These are phyloP conservation scores for Oreohelix idahoensis DNA, from an alignment of 1,140 invertebrate species.

Conservation along the genomic window DNA sequence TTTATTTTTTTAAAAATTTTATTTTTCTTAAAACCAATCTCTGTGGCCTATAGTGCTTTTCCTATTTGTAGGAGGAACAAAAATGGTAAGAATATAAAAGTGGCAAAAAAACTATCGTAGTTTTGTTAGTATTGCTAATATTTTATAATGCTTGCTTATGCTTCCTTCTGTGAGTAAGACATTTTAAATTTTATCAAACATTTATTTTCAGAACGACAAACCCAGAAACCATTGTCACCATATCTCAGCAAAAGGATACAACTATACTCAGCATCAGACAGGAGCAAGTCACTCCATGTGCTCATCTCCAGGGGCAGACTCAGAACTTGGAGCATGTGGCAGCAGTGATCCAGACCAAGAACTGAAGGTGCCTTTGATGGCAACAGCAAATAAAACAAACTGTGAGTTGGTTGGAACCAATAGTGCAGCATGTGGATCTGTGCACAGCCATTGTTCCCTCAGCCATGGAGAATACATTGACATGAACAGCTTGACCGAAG, in stretches of 20 bases:
- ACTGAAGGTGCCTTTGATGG: constrained; percentile 3
- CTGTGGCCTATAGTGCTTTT: no score
- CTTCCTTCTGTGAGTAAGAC: no score
- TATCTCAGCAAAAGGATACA: neutral
- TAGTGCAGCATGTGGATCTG: neutral
- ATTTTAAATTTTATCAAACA: no score
- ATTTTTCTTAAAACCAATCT: no score
- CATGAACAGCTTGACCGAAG: neutral
- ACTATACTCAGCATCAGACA: neutral
- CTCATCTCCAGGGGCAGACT: neutral
- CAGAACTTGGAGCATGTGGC: constrained; percentile 8
- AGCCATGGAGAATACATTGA: constrained; percentile 1
- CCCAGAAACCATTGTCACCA: neutral
- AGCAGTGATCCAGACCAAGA: constrained; percentile 5
- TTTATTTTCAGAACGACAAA: neutral
- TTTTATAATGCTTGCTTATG: no score
- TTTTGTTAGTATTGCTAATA: no score
- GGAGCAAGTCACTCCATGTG: neutral
- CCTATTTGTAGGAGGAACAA: no score
- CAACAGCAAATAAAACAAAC: neutral
- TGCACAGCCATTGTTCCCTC: neutral
- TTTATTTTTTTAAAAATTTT: no score
- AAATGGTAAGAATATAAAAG: no score
- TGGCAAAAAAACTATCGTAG: no score
- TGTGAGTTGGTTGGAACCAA: neutral